Evolutionary conservation across 1,140 invertebrate genomes (phyloP).

Genomic region (Sinella curviseta): DNA sequence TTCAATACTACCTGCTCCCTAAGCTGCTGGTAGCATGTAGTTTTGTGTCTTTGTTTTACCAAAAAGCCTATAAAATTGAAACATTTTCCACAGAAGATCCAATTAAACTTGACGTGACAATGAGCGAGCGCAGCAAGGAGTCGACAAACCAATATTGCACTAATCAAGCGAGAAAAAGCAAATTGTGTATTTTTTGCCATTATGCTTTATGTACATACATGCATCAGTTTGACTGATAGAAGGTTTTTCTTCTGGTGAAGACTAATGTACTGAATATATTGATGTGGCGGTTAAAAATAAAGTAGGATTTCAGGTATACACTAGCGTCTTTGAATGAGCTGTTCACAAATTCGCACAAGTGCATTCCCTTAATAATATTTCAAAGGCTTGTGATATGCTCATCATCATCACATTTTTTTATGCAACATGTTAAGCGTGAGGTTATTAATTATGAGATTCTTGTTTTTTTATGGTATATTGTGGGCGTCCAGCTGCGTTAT

Average conservation of each 20-base stretch:
- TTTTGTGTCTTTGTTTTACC: neutral
- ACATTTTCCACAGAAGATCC: neutral
- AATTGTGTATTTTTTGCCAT: neutral
- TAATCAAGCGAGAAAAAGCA: neutral
- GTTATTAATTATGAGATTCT: slow-evolving; percentile 9
- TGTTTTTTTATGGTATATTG: neutral
- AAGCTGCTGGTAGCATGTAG: neutral
- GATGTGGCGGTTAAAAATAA: too few relatives aligned
- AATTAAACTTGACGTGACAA: neutral
- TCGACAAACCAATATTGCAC: neutral
- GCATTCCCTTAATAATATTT: neutral
- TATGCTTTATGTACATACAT: too few relatives aligned
- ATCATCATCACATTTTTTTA: neutral
- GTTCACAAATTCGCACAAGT: too few relatives aligned
- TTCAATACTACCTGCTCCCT: neutral
- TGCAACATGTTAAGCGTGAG: neutral
- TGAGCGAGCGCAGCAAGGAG: neutral
- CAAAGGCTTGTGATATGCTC: too few relatives aligned
- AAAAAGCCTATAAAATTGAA: neutral
- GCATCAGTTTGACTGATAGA: too few relatives aligned
- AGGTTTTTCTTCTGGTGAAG: too few relatives aligned
- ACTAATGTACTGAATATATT: too few relatives aligned
- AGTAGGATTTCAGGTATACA: too few relatives aligned
- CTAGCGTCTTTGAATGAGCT: too few relatives aligned
- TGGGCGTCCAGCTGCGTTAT: slow-evolving; percentile 9